These are phyloP conservation scores for Sarcophaga subvicina DNA, from an alignment of 2,888 invertebrate genomes.

Conservation along the genomic window DNA sequence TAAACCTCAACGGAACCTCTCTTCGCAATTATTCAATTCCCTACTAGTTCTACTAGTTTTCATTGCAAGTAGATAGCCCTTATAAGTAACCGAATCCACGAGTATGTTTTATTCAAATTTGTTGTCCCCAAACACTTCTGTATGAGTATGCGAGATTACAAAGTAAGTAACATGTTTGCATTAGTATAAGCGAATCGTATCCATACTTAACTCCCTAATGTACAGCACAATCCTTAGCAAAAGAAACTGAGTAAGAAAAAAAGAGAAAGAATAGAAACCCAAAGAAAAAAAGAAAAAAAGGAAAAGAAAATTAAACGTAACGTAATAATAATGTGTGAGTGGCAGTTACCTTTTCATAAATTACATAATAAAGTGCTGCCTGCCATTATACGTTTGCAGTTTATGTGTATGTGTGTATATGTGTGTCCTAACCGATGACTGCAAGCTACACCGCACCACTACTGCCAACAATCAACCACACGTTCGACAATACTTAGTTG, in stretches of 20 bases:
- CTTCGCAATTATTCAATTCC: no score
- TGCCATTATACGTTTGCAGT: conserved; percentile 35
- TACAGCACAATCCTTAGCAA: background rate
- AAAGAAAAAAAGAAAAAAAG: background rate
- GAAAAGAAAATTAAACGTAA: background rate
- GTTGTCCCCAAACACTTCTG: background rate
- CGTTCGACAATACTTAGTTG: background rate
- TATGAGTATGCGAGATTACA: background rate
- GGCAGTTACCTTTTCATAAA: conserved; percentile 63
- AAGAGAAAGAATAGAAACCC: no score
- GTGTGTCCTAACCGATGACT: background rate
- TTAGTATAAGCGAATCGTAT: background rate
- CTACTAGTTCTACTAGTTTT: no score
- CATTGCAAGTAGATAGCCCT: fast-evolving
- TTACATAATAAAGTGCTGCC: conserved; percentile 59
- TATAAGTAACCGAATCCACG: no score
- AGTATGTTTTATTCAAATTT: no score
- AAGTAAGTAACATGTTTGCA: background rate
- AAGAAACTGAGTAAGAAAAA: background rate
- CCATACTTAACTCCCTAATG: conserved; percentile 28
- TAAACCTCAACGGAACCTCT: no score
- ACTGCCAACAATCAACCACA: background rate
- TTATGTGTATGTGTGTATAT: conserved; percentile 41
- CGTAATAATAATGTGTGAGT: conserved; percentile 49
- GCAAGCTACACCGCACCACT: background rate